Percentiles rank a stretch among this genome's conserved stretches.
phyloP scores from a whole-genome alignment of 2,797 vertebrate species.

The Margarornis squamiger region DNA sequence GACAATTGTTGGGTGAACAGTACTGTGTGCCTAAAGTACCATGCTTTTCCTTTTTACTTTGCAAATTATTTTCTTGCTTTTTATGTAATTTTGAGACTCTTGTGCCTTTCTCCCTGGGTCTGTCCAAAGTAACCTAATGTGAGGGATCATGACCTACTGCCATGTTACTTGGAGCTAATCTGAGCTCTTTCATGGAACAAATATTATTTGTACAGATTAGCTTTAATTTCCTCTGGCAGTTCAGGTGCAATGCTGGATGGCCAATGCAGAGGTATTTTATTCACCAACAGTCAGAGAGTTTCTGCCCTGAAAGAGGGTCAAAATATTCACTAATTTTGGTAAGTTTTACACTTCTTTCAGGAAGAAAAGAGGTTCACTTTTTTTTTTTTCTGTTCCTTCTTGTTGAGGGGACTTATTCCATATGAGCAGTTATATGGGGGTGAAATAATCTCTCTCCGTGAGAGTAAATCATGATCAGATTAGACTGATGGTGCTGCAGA shows the following conservation, averaged over 20 bases:
- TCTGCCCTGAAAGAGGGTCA: neutral
- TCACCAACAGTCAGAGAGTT: neutral
- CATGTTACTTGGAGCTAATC: neutral
- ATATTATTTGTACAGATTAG: neutral
- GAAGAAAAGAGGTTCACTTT: neutral
- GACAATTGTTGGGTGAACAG: neutral
- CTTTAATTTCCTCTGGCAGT: neutral
- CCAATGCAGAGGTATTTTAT: neutral
- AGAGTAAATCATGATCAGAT: neutral
- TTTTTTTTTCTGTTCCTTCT: neutral
- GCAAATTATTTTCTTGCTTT: neutral
- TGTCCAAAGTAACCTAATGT: neutral
- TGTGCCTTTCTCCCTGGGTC: neutral
- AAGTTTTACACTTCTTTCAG: neutral
- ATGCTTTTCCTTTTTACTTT: neutral
- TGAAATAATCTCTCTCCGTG: neutral
- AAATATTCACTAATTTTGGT: neutral
- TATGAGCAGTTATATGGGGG: too few relatives aligned
- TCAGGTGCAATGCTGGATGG: neutral
- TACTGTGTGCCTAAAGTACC: neutral
- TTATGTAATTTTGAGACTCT: neutral
- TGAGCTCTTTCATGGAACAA: neutral
- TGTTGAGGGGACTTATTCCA: neutral
- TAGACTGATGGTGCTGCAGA: neutral
- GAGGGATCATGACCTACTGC: neutral